phyloP scores from a whole-genome alignment of 2,888 invertebrate genomes.

The Sphaeridia pumilis region DNA sequence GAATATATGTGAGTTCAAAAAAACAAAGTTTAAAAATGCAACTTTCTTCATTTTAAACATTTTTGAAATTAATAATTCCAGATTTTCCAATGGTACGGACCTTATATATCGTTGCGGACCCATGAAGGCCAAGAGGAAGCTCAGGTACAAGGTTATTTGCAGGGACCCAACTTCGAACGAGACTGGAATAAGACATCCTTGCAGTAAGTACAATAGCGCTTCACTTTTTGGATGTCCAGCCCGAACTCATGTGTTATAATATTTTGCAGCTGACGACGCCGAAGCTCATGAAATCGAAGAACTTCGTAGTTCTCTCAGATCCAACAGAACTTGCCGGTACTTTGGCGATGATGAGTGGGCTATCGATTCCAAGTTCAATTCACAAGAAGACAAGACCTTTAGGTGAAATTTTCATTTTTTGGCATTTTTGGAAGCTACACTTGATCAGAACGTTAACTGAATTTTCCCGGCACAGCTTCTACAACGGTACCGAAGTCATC shows the following conservation, averaged over 20 bases:
- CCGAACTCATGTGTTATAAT: too few species aligned
- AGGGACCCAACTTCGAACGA: conserved; percentile 77
- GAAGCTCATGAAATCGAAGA: background rate
- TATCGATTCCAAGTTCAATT: background rate
- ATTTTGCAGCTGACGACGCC: background rate
- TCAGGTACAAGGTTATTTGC: conserved; percentile 72
- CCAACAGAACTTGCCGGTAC: background rate
- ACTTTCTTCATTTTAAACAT: background rate
- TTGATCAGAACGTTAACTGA: background rate
- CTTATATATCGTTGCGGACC: conserved; percentile 62
- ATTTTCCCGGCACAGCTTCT: conserved; percentile 46
- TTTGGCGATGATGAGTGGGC: background rate
- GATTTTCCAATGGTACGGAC: conserved; percentile 67
- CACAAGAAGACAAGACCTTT: background rate
- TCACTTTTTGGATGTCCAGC: background rate
- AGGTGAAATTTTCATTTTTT: background rate
- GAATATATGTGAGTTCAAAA: background rate
- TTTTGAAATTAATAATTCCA: conserved; percentile 20
- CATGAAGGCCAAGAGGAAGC: conserved; percentile 40
- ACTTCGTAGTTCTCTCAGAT: background rate
- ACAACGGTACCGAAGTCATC: conserved; percentile 69
- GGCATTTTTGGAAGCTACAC: background rate
- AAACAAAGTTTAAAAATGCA: background rate
- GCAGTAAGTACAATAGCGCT: conserved; percentile 46
- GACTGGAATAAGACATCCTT: conserved; percentile 56